Percentiles rank a stretch among this genome's conserved stretches.
These are phyloP conservation scores for Etheostoma spectabile DNA, from an alignment of 2,113 vertebrate genomes.

Conservation along the genomic window DNA sequence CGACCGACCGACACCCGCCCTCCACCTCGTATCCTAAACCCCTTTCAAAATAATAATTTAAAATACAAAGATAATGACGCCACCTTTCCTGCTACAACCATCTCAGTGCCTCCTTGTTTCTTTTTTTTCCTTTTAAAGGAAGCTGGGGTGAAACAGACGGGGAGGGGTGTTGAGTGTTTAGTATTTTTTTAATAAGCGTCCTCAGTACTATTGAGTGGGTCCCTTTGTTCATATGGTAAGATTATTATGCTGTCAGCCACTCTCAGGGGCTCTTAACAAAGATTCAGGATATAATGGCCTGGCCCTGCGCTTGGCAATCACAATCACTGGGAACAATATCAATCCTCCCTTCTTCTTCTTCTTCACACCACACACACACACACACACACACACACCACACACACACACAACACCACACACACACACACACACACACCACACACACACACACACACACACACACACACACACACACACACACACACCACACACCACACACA, in stretches of 20 bases:
- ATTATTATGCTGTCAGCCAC: slow-evolving; percentile 99
- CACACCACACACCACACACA: too few species aligned
- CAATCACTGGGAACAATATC: slow-evolving; percentile 94
- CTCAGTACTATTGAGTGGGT: slow-evolving; percentile 99
- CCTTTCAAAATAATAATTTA: slow-evolving; percentile 64
- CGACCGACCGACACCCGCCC: slow-evolving; percentile 19
- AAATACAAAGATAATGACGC: slow-evolving; percentile 89
- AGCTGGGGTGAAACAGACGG: slow-evolving; percentile 69
- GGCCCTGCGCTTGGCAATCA: slow-evolving; percentile 94
- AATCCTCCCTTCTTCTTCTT: slow-evolving; percentile 91
- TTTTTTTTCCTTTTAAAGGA: slow-evolving; percentile 70
- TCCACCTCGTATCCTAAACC: slow-evolving; percentile 86
- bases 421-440: slow-evolving; percentile 11
- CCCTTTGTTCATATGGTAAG: slow-evolving; percentile 99
- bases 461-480: slow-evolving; percentile 10
- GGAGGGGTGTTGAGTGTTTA: slow-evolving; percentile 86
- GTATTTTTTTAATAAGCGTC: slow-evolving; percentile 99
- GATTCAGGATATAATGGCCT: slow-evolving; percentile 99
- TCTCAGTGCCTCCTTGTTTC: slow-evolving; percentile 74
- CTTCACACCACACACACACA: slow-evolving; percentile 12
- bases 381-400: slow-evolving; percentile 10
- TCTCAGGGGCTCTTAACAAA: slow-evolving; percentile 99
- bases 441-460: slow-evolving; percentile 10
- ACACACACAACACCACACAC: too few species aligned
- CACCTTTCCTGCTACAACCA: slow-evolving; percentile 32